Base-by-base conservation (phyloP, 2,797 vertebrate species). In the Morelia viridis region DNA sequence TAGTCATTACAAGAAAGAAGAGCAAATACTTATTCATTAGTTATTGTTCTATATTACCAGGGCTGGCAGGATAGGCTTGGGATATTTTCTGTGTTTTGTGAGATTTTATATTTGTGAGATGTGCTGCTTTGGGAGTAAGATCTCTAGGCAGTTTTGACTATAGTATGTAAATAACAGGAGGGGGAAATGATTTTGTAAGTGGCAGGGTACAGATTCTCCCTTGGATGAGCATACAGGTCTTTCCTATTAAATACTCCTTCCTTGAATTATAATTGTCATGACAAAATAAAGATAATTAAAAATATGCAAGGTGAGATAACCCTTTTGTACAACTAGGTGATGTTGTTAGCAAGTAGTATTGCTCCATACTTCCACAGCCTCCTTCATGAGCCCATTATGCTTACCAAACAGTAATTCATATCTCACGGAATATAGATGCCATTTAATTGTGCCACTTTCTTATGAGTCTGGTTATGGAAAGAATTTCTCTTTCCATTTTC, bases 281-380 rank as follows among this genome's bases (percentile, higher is more conserved):
- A 35, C 22, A 46, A 90, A 62, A 92, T 85, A 92, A 90, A 80
- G 31, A 68, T 80, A 80, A 68, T 71, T 92, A 62, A 90, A 71
- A 76, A 80, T 85, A 64, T 2, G 2, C 31, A 35, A 57, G 83
- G 19, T 62, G 31, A 89, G 58, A 41, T 76, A 91, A 87, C 58
- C 58, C 46, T 22, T 11, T 13, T 26, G 5, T 12, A 35, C 53
- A 2, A 3, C 80, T 58, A 19, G 56, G 17, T 19, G 53, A 8
- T 35, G 12, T 3, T 15, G 41, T 56, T 65, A 62, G n/a, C 90
- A 76, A 62, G 11, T n/a, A 57, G 62, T 41, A 41, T 86, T 76
- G n/a, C 46, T 89, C 85, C 22, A 41, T n/a, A 85, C 46, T 89
- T 93, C 5, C n/a, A 61, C 26, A 11, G 22, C 10, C 8, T 22